A percentile compares a stretch with the other conserved stretches of the same genome.
phyloP scores from a whole-genome alignment of 2,888 invertebrate genomes.

The Drosophila macrothrix region DNA sequence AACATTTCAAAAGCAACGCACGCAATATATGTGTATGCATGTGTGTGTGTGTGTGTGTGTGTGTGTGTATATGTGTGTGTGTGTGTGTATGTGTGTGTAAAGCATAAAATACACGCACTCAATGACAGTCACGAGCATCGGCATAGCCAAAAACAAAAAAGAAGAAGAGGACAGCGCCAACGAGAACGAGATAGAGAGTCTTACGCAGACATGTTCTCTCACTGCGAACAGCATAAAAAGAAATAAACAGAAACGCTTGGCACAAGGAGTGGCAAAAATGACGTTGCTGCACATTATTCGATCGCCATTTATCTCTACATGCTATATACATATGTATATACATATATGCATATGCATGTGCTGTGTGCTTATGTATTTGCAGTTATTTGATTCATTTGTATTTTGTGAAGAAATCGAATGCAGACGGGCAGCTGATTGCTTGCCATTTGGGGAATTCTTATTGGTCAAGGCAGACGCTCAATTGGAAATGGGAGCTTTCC shows the following conservation, averaged over 20 bases:
- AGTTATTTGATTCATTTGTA: constrained; percentile 20
- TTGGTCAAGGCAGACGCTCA: constrained; percentile 37
- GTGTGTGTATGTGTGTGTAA: not conserved
- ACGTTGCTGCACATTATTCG: constrained; percentile 33
- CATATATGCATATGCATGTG: not conserved
- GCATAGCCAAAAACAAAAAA: constrained; percentile 8
- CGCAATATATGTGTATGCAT: constrained; percentile 14
- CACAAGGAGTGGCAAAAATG: constrained; percentile 55
- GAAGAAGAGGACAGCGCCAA: constrained; percentile 17
- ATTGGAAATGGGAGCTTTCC: constrained; percentile 38
- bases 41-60: too few relatives aligned
- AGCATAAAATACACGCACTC: constrained; percentile 18
- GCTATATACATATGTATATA: not conserved
- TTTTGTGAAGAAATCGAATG: constrained; percentile 50
- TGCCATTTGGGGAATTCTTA: constrained; percentile 43
- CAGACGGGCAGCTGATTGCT: constrained; percentile 11
- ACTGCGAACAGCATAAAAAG: constrained; percentile 25
- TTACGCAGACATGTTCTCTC: constrained; percentile 51
- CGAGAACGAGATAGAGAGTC: constrained; percentile 41
- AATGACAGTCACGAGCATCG: constrained; percentile 21
- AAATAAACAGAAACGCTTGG: constrained; percentile 35
- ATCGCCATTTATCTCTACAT: constrained; percentile 41
- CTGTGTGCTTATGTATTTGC: constrained; percentile 12
- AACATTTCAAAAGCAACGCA: constrained; percentile 45
- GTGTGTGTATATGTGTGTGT: not conserved